phyloP scores from a whole-genome alignment of 2,888 invertebrate species.

The Galeopsomyia nigrocyanea region DNA sequence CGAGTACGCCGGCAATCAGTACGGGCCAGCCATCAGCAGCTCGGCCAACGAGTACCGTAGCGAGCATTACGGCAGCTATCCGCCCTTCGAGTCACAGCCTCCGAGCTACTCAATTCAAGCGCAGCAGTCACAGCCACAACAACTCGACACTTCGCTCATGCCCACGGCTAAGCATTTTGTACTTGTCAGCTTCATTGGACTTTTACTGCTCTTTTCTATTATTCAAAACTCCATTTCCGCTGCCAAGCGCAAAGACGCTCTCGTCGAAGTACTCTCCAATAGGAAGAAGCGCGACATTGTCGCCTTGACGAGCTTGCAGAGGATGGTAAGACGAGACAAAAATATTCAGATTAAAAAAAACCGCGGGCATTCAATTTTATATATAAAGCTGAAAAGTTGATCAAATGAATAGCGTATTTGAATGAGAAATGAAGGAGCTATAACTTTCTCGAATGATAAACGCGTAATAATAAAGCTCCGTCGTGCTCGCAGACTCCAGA shows the following conservation, averaged over 20 bases:
- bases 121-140: slow-evolving; percentile 35
- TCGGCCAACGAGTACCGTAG: slow-evolving; percentile 49
- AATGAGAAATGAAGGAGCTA: too few species aligned
- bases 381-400: too few species aligned
- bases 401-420: too few species aligned
- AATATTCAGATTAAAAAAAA: slow-evolving; percentile 2
- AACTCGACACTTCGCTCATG: slow-evolving; percentile 54
- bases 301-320: not conserved
- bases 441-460: too few species aligned
- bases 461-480: slow-evolving; percentile 5
- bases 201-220: slow-evolving; percentile 64
- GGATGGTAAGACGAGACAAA: slow-evolving; percentile 29
- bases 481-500: slow-evolving; percentile 58
- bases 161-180: slow-evolving; percentile 62
- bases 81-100: slow-evolving; percentile 51
- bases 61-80: slow-evolving; percentile 50
- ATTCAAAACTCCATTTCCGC: slow-evolving; percentile 64
- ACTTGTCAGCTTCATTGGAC: slow-evolving; percentile 65
- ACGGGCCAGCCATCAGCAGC: not conserved
- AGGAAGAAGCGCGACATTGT: slow-evolving; percentile 60
- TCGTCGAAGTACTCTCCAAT: slow-evolving; percentile 59
- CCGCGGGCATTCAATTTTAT: too few species aligned
- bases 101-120: slow-evolving; percentile 52
- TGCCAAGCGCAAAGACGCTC: slow-evolving; percentile 59
- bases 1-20: slow-evolving; percentile 21